A percentile compares a stretch with the other conserved stretches of the same genome.
phyloP scores from a whole-genome alignment of 2,888 invertebrate species.

The Hirtodrosophila confusa region DNA sequence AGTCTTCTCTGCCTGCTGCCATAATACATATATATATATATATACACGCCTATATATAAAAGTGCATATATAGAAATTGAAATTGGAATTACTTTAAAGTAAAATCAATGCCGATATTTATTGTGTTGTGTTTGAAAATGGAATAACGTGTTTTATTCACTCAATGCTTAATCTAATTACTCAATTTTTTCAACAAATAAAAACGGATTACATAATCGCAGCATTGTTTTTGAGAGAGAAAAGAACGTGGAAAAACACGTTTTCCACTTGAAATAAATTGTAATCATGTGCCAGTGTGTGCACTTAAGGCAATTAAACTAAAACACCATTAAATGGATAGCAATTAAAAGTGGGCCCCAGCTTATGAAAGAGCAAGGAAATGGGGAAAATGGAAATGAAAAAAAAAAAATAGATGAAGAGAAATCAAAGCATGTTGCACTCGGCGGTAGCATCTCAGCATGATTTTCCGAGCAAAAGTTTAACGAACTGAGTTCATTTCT shows the following conservation, averaged over 20 bases:
- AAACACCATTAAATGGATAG: conserved; percentile 38
- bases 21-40: conserved; percentile 23
- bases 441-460: conserved; percentile 49
- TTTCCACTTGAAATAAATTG: conserved; percentile 56
- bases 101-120: conserved; percentile 18
- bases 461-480: conserved; percentile 80
- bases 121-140: conserved; percentile 40
- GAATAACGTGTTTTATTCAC: conserved; percentile 41
- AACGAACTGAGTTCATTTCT: conserved; percentile 85
- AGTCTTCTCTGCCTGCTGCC: conserved; percentile 58
- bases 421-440: conserved; percentile 57
- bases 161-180: conserved; percentile 46
- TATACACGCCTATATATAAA: conserved; percentile 55
- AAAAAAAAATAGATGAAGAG: conserved; percentile 9
- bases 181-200: conserved; percentile 18
- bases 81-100: conserved; percentile 58
- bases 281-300: conserved; percentile 45
- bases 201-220: conserved; percentile 61
- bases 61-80: conserved; percentile 61
- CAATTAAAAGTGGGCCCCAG: conserved; percentile 47
- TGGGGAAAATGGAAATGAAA: not conserved
- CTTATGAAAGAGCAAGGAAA: conserved; percentile 2
- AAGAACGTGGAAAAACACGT: conserved; percentile 71
- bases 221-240: conserved; percentile 32
- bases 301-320: conserved; percentile 48